Evolutionary conservation across 2,888 invertebrate species (phyloP), one percentile per base, ranked within the genome.

Genomic region (Muschampia plurimacula): DNA sequence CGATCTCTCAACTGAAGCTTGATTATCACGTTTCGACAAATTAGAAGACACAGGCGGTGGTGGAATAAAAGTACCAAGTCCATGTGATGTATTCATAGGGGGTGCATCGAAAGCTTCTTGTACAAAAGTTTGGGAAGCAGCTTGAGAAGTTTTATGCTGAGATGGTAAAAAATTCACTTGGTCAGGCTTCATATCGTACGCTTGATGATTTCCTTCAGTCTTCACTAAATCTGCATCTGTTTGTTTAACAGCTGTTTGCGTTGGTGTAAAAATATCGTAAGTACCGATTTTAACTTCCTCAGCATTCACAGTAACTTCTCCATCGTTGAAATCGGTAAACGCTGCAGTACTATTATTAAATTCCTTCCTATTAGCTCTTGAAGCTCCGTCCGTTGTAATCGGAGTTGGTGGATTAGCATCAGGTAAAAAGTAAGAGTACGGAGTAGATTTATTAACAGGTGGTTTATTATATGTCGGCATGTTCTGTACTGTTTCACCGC

Each of bases 21-120:
- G 84, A 66, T 77, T 82, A 6, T 86, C 87, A 55, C 74, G 83
- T 72, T 79, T 83, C 39, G 79, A 76, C 44, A 84, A 60, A 68
- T 89, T 87, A 1, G 91, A 89, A 76, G 92, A 93, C 91, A 91
- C 92, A 0, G 92, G 91, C 1, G 93, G 94, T 3, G 93, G 93
- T 8, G 93, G 91, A 70, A 93, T 90, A 28, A 77, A 22, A 52
- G 73, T 39, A 64, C 65, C 22, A 49, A 52, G 32, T 13, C 52
- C 63, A 10, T 41, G 67, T 57, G 57, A 15, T 22, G 41, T 72
- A 63, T 67, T 67, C 62, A 63, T 36, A 64, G 72, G 49, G 36
- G 39, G 67, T 64, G 68, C 52, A 57, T 13, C 13, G 15, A 36
- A 72, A 55, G 66, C 39, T 46, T 66, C 55, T 46, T 59, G 62